phyloP scores from a whole-genome alignment of 2,888 invertebrate species.

The Priocnemis perturbator region DNA sequence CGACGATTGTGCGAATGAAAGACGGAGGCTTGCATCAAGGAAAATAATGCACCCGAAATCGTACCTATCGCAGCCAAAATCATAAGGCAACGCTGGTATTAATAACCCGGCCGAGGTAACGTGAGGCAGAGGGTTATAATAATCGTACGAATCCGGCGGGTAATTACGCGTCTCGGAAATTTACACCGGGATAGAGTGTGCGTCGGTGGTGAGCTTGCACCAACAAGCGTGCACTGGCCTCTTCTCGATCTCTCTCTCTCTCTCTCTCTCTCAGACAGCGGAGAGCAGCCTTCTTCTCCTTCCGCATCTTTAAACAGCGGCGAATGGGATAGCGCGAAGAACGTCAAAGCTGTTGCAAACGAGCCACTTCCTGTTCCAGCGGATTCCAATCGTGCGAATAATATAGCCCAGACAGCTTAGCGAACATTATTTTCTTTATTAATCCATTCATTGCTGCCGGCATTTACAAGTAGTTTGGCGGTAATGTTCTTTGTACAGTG shows the following conservation, averaged over 20 bases:
- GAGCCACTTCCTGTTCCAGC: not conserved
- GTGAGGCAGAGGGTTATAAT: conserved; percentile 32
- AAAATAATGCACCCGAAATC: conserved; percentile 21
- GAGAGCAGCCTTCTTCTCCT: not conserved
- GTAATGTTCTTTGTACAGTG: no score
- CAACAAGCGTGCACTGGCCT: not conserved
- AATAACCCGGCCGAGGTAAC: conserved; percentile 48
- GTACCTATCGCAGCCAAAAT: conserved; percentile 48
- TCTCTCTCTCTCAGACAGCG: conserved; percentile 10
- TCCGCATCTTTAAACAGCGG: not conserved
- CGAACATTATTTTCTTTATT: no score
- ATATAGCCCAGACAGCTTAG: not conserved
- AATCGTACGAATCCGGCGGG: conserved; percentile 22
- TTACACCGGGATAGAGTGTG: conserved; percentile 8
- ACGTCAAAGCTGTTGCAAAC: not conserved
- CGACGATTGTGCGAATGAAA: not conserved
- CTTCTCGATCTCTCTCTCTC: conserved; percentile 17
- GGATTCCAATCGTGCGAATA: not conserved
- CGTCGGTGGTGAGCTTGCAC: not conserved
- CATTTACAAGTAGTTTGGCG: no score
- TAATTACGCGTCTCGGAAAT: conserved; percentile 36
- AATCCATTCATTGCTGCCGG: no score
- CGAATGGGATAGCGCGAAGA: not conserved
- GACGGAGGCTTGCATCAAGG: not conserved
- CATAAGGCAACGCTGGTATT: conserved; percentile 53